A percentile compares a stretch with the other conserved stretches of the same genome.
phyloP scores from a whole-genome alignment of 2,797 vertebrate genomes.

The Phataginus tetradactyla region DNA sequence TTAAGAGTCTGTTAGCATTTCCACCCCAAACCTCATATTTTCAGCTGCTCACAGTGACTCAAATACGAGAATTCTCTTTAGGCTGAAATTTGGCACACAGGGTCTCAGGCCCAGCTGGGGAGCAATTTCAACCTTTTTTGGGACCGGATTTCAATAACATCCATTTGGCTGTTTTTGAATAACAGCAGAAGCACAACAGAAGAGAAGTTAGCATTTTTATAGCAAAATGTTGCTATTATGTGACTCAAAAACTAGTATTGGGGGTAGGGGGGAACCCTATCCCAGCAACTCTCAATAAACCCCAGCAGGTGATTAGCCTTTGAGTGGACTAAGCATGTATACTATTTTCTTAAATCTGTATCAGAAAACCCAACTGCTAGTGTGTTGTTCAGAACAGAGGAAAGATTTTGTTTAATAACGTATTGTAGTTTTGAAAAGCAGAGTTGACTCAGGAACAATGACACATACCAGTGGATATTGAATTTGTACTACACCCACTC shows the following conservation, averaged over 20 bases:
- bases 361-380: slow-evolving; percentile 56
- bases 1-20: slow-evolving; percentile 76
- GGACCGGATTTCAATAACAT: slow-evolving; percentile 79
- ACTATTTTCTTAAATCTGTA: slow-evolving; percentile 75
- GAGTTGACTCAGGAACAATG: slow-evolving; percentile 82
- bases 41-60: slow-evolving; percentile 60
- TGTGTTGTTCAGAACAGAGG: slow-evolving; percentile 78
- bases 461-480: slow-evolving; percentile 73
- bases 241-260: slow-evolving; percentile 70
- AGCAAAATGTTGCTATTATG: slow-evolving; percentile 77
- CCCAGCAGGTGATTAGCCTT: slow-evolving; percentile 73
- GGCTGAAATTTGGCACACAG: slow-evolving; percentile 75
- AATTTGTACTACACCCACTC: slow-evolving; percentile 77
- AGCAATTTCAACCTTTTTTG: slow-evolving; percentile 75
- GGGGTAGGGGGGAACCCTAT: slow-evolving; percentile 43
- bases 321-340: slow-evolving; percentile 73
- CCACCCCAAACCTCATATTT: slow-evolving; percentile 65
- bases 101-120: slow-evolving; percentile 76
- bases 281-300: slow-evolving; percentile 66
- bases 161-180: slow-evolving; percentile 83
- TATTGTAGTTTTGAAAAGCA: slow-evolving; percentile 78
- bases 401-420: slow-evolving; percentile 84
- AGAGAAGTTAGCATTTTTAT: slow-evolving; percentile 78
- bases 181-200: slow-evolving; percentile 81
- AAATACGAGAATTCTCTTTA: slow-evolving; percentile 66